phyloP scores from a whole-genome alignment of 2,888 invertebrate species.

The Drosophila mimetica region DNA sequence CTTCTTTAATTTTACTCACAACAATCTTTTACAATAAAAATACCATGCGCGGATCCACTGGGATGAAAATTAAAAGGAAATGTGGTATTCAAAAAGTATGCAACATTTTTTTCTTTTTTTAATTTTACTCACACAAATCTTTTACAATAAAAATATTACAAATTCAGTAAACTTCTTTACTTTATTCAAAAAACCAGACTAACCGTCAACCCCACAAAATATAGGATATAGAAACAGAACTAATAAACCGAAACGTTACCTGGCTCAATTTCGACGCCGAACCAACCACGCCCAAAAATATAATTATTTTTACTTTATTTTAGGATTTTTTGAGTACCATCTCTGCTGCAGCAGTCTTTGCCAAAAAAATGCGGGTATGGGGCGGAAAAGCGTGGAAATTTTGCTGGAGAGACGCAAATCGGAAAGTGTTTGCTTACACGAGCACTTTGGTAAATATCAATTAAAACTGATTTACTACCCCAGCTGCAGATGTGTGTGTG shows the following conservation, averaged over 20 bases:
- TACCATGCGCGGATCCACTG: no score
- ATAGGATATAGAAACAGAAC: conserved; percentile 1
- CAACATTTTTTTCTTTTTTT: no score
- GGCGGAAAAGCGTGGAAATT: conserved; percentile 47
- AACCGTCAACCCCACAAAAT: neutral
- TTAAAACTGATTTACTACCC: conserved; percentile 76
- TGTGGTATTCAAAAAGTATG: no score
- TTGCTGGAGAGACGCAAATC: conserved; percentile 61
- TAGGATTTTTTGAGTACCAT: conserved; percentile 5
- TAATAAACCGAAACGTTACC: conserved; percentile 21
- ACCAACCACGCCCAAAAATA: conserved; percentile 24
- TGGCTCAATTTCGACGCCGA: conserved; percentile 3
- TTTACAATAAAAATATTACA: no score
- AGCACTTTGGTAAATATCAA: conserved; percentile 78
- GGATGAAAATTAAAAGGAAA: no score
- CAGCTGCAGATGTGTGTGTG: conserved; percentile 18
- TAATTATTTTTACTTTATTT: conserved; percentile 39
- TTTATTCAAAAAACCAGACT: neutral
- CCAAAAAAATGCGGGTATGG: conserved; percentile 5
- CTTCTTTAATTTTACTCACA: no score
- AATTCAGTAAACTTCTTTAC: no score
- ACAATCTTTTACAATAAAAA: no score
- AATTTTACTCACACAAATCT: no score
- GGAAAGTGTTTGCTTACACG: conserved; percentile 73
- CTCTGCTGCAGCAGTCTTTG: conserved; percentile 1